Percentiles rank a stretch among this genome's conserved stretches.
These are phyloP conservation scores for Mormyrops attenuatus DNA, from an alignment of 2,797 vertebrate genomes.

Conservation along the genomic window DNA sequence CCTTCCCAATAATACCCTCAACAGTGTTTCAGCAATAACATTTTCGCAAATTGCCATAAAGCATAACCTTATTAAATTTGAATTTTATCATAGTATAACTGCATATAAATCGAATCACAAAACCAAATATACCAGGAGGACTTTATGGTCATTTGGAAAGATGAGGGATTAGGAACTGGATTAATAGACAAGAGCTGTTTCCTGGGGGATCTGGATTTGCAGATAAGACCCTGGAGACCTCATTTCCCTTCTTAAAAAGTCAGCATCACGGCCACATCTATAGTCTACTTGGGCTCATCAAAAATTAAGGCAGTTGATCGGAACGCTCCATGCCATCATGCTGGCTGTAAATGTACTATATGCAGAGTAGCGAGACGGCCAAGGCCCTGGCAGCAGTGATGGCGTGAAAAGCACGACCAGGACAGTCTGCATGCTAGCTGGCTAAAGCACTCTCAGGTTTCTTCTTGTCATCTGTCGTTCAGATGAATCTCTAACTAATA, in stretches of 20 bases:
- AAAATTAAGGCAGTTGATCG: background rate
- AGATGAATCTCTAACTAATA: background rate
- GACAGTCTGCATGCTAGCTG: background rate
- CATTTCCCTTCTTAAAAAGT: background rate
- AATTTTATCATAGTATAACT: background rate
- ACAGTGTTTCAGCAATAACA: background rate
- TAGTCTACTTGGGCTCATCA: background rate
- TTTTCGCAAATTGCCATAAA: background rate
- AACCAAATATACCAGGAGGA: background rate
- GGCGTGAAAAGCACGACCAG: background rate
- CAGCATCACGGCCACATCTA: background rate
- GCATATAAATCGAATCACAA: background rate
- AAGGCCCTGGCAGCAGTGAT: too few relatives aligned
- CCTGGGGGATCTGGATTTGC: constrained; percentile 2
- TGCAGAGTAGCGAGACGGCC: background rate
- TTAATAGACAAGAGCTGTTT: background rate
- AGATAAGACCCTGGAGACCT: background rate
- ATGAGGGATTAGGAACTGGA: background rate
- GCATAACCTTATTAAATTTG: background rate
- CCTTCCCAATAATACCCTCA: background rate
- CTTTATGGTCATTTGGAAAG: background rate
- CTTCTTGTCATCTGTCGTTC: background rate
- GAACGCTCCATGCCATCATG: background rate
- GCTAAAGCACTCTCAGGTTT: background rate
- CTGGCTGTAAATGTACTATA: background rate